Evolutionary conservation across 2,113 vertebrate genomes (phyloP).

Genomic region (Scomber colias): DNA sequence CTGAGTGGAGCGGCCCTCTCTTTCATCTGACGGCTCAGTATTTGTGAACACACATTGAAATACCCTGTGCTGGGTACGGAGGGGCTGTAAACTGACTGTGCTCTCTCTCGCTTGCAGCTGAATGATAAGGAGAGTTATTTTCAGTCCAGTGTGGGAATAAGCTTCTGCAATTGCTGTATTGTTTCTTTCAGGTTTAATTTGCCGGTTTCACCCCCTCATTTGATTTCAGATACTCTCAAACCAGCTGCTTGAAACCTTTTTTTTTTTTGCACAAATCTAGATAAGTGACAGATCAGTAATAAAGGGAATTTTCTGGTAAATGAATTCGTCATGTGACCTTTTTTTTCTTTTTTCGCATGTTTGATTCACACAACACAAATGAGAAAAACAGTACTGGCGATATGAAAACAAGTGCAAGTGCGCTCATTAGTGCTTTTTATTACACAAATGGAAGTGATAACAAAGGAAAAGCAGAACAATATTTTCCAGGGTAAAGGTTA

Average conservation of each 20-base stretch:
- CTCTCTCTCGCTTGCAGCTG: constrained; percentile 59
- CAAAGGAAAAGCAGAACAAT: constrained; percentile 65
- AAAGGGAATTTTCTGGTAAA: constrained; percentile 56
- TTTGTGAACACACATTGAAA: constrained; percentile 74
- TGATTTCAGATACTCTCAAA: constrained; percentile 47
- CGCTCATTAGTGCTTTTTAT: constrained; percentile 42
- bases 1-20: constrained; percentile 64
- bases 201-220: constrained; percentile 38
- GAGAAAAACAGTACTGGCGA: constrained; percentile 10
- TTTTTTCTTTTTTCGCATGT: constrained; percentile 20
- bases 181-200: constrained; percentile 43
- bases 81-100: constrained; percentile 55
- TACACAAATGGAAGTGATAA: constrained; percentile 55
- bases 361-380: constrained; percentile 40
- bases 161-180: constrained; percentile 33
- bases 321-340: constrained; percentile 59
- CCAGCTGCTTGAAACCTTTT: constrained; percentile 34
- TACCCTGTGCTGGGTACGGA: constrained; percentile 57
- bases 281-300: constrained; percentile 60
- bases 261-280: constrained; percentile 37
- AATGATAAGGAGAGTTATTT: constrained; percentile 75
- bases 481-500: constrained; percentile 75
- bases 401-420: constrained; percentile 19
- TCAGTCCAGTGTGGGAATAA: constrained; percentile 67
- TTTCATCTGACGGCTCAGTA: constrained; percentile 76